phyloP scores from a whole-genome alignment of 2,113 vertebrate species.

The Ariopsis seemanni region DNA sequence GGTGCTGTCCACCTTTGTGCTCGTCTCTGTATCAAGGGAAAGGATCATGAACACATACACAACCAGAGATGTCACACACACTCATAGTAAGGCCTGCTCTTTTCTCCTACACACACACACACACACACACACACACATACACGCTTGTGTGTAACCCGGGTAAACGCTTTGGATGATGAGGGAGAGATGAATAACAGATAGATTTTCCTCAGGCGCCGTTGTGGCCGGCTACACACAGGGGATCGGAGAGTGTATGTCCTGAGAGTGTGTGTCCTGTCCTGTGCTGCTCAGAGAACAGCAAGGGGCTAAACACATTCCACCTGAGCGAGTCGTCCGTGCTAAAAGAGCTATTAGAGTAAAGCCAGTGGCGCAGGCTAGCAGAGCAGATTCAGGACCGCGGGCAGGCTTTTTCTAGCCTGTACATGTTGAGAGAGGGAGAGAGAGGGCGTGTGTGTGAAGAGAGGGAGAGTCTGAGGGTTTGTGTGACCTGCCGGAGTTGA shows the following conservation, averaged over 20 bases:
- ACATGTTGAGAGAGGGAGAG: constrained; percentile 34
- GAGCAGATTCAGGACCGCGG: constrained; percentile 36
- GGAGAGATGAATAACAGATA: constrained; percentile 65
- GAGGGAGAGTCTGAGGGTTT: constrained; percentile 40
- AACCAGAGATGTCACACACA: not conserved
- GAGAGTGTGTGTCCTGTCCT: constrained; percentile 61
- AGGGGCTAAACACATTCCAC: constrained; percentile 77
- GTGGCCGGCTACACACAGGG: constrained; percentile 60
- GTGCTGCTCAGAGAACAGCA: constrained; percentile 72
- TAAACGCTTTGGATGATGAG: constrained; percentile 37
- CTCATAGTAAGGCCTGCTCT: not conserved
- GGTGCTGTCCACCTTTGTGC: not conserved
- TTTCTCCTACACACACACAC: constrained; percentile 8
- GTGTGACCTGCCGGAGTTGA: constrained; percentile 54
- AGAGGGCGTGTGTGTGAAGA: constrained; percentile 53
- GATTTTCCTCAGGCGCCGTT: constrained; percentile 54
- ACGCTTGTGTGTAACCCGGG: constrained; percentile 1
- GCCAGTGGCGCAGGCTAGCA: constrained; percentile 26
- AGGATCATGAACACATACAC: constrained; percentile 25
- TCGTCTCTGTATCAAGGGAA: constrained; percentile 34
- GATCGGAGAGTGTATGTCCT: constrained; percentile 60
- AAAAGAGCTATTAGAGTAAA: constrained; percentile 68
- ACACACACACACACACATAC: constrained; percentile 29
- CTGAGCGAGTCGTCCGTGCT: constrained; percentile 66
- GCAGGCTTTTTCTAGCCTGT: constrained; percentile 39